Conservation (phyloP, 2,797 vertebrate genomes). For the Acrossocheilus wenchowensis region DNA sequence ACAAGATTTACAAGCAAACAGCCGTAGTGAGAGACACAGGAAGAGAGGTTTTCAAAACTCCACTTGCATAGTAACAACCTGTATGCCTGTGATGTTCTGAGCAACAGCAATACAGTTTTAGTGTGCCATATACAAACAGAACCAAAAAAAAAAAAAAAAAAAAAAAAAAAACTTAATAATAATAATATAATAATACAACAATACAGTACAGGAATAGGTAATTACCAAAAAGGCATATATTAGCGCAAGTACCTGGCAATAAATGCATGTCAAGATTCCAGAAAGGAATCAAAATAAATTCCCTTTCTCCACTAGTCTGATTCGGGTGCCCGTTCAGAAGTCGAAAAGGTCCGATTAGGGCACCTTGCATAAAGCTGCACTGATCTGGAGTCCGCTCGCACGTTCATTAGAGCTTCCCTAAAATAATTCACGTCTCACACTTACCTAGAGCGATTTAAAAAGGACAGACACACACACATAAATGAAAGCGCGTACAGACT, state of each 20-base stretch:
- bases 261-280: slow-evolving; percentile 91
- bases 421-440: slow-evolving; percentile 40
- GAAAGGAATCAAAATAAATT: slow-evolving; percentile 92
- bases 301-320: slow-evolving; percentile 85
- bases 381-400: slow-evolving; percentile 63
- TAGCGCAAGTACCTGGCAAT: slow-evolving; percentile 84
- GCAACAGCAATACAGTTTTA: slow-evolving; percentile 78
- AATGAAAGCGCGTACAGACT: slow-evolving; percentile 15
- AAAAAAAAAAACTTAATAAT: neutral
- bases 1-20: slow-evolving; percentile 71
- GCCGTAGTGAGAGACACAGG: slow-evolving; percentile 69
- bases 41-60: slow-evolving; percentile 67
- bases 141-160: slow-evolving; percentile 21
- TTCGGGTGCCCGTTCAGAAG: slow-evolving; percentile 71
- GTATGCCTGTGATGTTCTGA: slow-evolving; percentile 79
- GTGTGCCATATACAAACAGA: slow-evolving; percentile 72
- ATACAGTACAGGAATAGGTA: slow-evolving; percentile 66
- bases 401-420: slow-evolving; percentile 57
- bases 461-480: slow-evolving; percentile 49
- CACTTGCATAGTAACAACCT: slow-evolving; percentile 92
- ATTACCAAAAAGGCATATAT: slow-evolving; percentile 64
- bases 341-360: slow-evolving; percentile 64
- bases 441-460: slow-evolving; percentile 52
- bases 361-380: slow-evolving; percentile 72
- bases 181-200: slow-evolving; percentile 53